Evolutionary conservation across 2,113 vertebrate species (phyloP), one percentile per base, ranked within the genome.

Genomic region (Xenus cinereus): DNA sequence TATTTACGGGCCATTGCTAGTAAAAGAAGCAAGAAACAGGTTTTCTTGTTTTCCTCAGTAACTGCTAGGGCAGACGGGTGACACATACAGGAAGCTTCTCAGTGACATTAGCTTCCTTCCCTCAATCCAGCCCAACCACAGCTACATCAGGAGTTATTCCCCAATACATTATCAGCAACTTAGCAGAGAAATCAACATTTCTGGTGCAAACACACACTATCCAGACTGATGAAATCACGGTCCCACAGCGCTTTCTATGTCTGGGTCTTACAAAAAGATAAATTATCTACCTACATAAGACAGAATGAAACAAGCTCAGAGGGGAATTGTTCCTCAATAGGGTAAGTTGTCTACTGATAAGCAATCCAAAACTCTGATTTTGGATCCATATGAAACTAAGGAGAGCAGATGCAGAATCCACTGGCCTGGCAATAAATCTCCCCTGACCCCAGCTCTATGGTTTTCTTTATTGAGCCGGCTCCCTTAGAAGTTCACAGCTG

Each of bases 391-490:
- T 88, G 96, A 97, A 97, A 95, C 84, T 84, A 85, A 91, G 67
- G 56, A 69, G 78, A 93, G 93, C 97, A 98, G 97, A 98, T 98
- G 97, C 94, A 96, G 90, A 92, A 93, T 87, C 46, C 64, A 76
- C 88, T 62, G 78, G 21, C 67, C 87, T 91, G 94, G 91, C 91
- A 89, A 98, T 98, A 97, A 98, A 98, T 98, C 97, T 97, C 89
- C 79, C 89, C 87, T 94, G 75, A 84, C 59, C 24, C 24, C 69
- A 95, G 77, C 69, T 87, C 84, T 95, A 78, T 84, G 92, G 86
- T 93, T 82, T 93, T 53, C 59, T 87, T 96, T 97, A 96, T 94
- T 94, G 94, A 92, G 80, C 72, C 8, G 19, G 43, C 59, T 97
- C 72, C 90, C 87, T 96, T 66, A 94, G 90, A 91, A 90, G 79